phyloP scores from a whole-genome alignment of 2,797 vertebrate species.

The Gastrophryne carolinensis region DNA sequence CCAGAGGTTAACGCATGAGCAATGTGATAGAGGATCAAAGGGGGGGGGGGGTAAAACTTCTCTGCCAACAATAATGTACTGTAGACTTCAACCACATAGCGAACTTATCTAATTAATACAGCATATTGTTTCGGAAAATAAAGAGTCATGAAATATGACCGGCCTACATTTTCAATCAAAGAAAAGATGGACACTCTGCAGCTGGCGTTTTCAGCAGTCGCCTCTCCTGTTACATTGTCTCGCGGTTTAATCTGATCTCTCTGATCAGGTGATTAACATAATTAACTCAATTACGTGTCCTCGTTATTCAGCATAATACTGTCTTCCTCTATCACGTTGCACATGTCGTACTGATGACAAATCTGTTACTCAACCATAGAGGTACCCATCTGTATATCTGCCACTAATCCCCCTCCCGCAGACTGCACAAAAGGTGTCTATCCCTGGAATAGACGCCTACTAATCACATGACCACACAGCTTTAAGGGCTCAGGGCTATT shows the following conservation, averaged over 20 bases:
- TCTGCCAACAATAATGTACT: too few species aligned
- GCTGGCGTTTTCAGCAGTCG: not conserved
- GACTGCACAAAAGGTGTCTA: not conserved
- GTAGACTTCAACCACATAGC: too few species aligned
- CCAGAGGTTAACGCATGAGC: too few species aligned
- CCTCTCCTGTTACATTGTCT: slow-evolving; percentile 6
- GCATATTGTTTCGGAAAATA: too few species aligned
- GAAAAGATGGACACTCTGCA: not conserved
- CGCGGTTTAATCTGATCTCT: slow-evolving; percentile 29
- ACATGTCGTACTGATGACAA: slow-evolving; percentile 35
- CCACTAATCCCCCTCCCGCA: slow-evolving; percentile 23
- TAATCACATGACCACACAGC: slow-evolving; percentile 8
- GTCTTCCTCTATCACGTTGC: slow-evolving; percentile 25
- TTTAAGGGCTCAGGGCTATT: not conserved
- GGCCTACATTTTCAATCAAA: too few species aligned
- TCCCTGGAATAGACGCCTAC: not conserved
- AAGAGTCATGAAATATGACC: too few species aligned
- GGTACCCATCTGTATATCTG: slow-evolving; percentile 17
- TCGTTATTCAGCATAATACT: slow-evolving; percentile 45
- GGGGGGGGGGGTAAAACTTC: too few species aligned
- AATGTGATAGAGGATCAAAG: too few species aligned
- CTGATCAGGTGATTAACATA: slow-evolving; percentile 49
- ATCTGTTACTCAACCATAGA: not conserved
- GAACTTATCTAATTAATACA: too few species aligned
- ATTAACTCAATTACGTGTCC: slow-evolving; percentile 44